Base-by-base conservation (phyloP, 1,140 invertebrate species). In the Aphaenogaster floridana region DNA sequence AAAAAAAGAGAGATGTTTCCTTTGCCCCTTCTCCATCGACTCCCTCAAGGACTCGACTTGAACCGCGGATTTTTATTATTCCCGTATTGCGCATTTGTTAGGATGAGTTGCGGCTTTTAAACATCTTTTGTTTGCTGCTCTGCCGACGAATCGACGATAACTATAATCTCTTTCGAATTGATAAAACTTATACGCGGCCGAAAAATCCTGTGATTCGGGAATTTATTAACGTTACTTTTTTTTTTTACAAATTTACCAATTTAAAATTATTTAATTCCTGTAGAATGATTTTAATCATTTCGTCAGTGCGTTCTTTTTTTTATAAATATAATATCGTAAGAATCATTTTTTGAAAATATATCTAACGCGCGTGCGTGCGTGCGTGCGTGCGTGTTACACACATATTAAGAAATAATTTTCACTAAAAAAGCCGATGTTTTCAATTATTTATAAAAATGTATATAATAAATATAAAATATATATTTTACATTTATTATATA, bases 121-220 rank as follows among this genome's bases (percentile, higher is more conserved):
- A 28, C 15, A 17, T 17, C 42, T 9, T 42, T 42, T 57, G 17
- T 59, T 61, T 42, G 6, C 5, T 17, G 17, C 28, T 48, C 9
- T 2, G 57, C 13, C n/a, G 36, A 81, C 34, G 45, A 84, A 50
- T 48, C 13, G 54, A 13, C 28, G 80, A 74, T 74, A 81, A 39
- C 39, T 45, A 3, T 13, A 57, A 81, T 74, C 68, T 61, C 21
- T n/a, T 36, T 48, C 28, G 48, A 17, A 3, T 50, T 17, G 69
- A 76, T 61, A 71, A 28, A 59, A 2, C 34, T 61, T 48, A 36
- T 52, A 28, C 17, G 28, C 48, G 36, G 15, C 17, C 8, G n/a
- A 50, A 42, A 45, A 42, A 45, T 34, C 17, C 28, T 8, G 2
- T 2, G 28, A 50, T 39, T 15, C 36, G 61, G 8, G 15, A 34